Evolutionary conservation across 2,113 vertebrate genomes (phyloP), one percentile per base, ranked within the genome.

Genomic region (Sinocyclocheilus maitianheensis): DNA sequence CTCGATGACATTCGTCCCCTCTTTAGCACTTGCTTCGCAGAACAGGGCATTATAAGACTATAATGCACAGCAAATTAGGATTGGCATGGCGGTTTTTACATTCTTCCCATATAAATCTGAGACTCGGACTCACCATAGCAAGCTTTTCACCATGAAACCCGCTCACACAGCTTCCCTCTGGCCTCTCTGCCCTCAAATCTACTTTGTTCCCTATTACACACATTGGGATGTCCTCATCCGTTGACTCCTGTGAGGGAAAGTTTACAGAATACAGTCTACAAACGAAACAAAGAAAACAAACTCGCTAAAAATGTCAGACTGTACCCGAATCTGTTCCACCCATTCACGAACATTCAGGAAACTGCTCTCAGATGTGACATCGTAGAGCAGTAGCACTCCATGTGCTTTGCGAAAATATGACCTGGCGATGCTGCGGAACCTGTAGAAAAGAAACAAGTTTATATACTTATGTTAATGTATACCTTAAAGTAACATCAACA

Each of bases 371-470:
- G 94, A 96, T 12, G 93, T 94, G 24, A 95, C 94, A 6, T 95
- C 91, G 0, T 95, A 95, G 26, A 96, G 90, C 30, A 96, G 92
- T 81, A 96, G 88, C 69, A 95, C 65, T 0, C 95, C 88, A 0
- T 96, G 92, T 79, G 95, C 95, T 90, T 95, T 96, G 24, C 87
- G 89, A 90, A 95, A 95, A 86, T 96, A 96, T 13, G 94, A 94
- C 80, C 88, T 92, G 55, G 94, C 81, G 20, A 96, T 95, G 58
- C 95, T 95, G 4, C 77, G 90, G 84, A 96, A 96, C 89, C 94
- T 95, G 72, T 1, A 75, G 9, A 24, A 63, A 65, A 40, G 7
- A 63, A 10, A 2, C 43, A 10, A 37, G 6, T 69, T 18, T 20
- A 11, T 18, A 18, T 14, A 55, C 13, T 16, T 55, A 1, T 30